Percentiles rank a stretch among this genome's conserved stretches.
Conservation (phyloP, 2,797 vertebrate genomes). For the Hyperoplus immaculatus region DNA sequence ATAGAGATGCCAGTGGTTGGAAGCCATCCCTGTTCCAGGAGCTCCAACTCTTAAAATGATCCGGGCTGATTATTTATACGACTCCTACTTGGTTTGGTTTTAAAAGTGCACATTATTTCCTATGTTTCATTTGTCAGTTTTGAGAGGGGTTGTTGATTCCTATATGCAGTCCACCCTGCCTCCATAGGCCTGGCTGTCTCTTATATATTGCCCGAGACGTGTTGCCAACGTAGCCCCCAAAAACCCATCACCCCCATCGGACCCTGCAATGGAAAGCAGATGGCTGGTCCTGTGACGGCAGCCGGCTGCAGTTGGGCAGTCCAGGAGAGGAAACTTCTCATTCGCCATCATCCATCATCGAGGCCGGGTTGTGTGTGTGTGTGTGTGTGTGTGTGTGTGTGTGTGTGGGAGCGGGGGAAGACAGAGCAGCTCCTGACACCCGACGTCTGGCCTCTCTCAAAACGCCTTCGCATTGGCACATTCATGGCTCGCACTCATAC, state of each 20-base stretch:
- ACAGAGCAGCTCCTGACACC: conserved; percentile 77
- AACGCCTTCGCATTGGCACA: conserved; percentile 73
- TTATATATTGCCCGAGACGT: conserved; percentile 5
- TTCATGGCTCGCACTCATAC: conserved; percentile 70
- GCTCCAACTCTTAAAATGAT: conserved; percentile 32
- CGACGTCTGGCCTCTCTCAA: conserved; percentile 84
- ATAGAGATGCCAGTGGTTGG: conserved; percentile 12
- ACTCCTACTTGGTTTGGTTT: conserved; percentile 25
- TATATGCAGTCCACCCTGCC: conserved; percentile 55
- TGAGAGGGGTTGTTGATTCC: conserved; percentile 42
- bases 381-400: too few species aligned
- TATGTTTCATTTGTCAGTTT: conserved; percentile 56
- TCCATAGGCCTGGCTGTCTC: conserved; percentile 49
- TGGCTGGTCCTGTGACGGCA: conserved; percentile 78
- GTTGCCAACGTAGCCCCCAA: conserved; percentile 58
- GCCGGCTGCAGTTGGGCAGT: conserved; percentile 73
- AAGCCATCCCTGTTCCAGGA: conserved; percentile 31
- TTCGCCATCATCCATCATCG: conserved; percentile 86
- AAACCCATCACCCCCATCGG: conserved; percentile 49
- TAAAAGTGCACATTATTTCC: conserved; percentile 49
- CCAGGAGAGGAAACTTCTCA: conserved; percentile 86
- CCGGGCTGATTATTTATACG: conserved; percentile 47
- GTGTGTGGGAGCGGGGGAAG: conserved; percentile 60
- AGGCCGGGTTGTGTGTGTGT: conserved; percentile 22
- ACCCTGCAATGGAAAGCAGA: conserved; percentile 85